phyloP scores from a whole-genome alignment of 2,888 invertebrate species.

The Callinectes sapidus region DNA sequence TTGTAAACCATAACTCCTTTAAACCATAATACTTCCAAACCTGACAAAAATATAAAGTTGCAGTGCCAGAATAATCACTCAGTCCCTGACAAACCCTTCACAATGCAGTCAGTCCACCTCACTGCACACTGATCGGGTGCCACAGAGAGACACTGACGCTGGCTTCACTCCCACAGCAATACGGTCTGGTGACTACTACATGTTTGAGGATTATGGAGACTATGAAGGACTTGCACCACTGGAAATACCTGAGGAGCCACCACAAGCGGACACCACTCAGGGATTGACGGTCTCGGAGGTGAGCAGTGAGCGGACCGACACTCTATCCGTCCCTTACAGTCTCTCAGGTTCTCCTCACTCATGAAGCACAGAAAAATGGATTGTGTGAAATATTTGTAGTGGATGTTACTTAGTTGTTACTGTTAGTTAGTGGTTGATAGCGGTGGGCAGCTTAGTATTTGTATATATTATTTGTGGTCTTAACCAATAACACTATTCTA shows the following conservation, averaged over 20 bases:
- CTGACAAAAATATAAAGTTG: no score
- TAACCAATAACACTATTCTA: background rate
- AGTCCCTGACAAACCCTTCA: background rate
- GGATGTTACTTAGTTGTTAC: background rate
- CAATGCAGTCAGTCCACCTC: background rate
- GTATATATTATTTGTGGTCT: background rate
- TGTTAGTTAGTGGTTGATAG: background rate
- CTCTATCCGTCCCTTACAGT: background rate
- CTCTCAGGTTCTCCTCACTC: background rate
- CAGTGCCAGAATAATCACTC: background rate
- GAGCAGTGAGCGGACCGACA: conserved; percentile 69
- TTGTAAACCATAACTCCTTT: background rate
- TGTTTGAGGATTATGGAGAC: conserved; percentile 96
- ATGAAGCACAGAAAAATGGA: background rate
- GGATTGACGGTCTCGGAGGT: conserved; percentile 77
- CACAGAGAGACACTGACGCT: background rate
- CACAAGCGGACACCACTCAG: conserved; percentile 76
- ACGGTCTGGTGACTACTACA: conserved; percentile 98
- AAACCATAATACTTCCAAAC: background rate
- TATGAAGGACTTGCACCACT: conserved; percentile 79
- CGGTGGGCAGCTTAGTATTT: background rate
- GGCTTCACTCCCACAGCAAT: conserved; percentile 83
- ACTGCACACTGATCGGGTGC: background rate
- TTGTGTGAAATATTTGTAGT: conserved; percentile 6
- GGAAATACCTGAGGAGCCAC: conserved; percentile 79